These are phyloP conservation scores for Coelinius sp. DNA, from an alignment of 2,888 invertebrate genomes.

Conservation along the genomic window DNA sequence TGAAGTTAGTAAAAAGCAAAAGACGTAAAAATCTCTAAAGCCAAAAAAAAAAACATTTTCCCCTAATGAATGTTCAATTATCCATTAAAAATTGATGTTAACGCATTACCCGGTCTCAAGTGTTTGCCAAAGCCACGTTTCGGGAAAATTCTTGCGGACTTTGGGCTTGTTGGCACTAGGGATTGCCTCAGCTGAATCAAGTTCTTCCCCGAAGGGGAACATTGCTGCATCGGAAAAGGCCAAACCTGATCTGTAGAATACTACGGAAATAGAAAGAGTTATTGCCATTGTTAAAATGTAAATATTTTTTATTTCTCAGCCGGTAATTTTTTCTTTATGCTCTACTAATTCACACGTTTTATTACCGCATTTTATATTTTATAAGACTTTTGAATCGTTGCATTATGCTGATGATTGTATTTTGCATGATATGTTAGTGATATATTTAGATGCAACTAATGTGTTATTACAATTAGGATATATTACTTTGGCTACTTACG, in stretches of 20 bases:
- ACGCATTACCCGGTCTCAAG: constrained; percentile 74
- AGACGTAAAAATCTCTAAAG: not conserved
- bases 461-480: constrained; percentile 37
- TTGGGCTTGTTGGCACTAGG: constrained; percentile 64
- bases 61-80: constrained; percentile 36
- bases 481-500: constrained; percentile 73
- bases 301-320: constrained; percentile 12
- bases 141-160: constrained; percentile 79
- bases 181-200: constrained; percentile 52
- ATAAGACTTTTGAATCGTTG: constrained; percentile 15
- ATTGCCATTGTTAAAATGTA: constrained; percentile 58
- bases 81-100: constrained; percentile 37
- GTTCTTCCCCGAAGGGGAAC: constrained; percentile 56
- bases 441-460: constrained; percentile 43
- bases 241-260: constrained; percentile 72
- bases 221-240: constrained; percentile 57
- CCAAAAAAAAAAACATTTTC: not conserved
- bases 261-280: constrained; percentile 62
- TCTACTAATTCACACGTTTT: constrained; percentile 27
- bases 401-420: constrained; percentile 26
- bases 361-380: constrained; percentile 28
- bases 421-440: constrained; percentile 37
- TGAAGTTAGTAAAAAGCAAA: not conserved
- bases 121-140: constrained; percentile 81
- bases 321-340: constrained; percentile 12